phyloP scores from a whole-genome alignment of 2,113 vertebrate genomes.

The Oxyruncus cristatus region DNA sequence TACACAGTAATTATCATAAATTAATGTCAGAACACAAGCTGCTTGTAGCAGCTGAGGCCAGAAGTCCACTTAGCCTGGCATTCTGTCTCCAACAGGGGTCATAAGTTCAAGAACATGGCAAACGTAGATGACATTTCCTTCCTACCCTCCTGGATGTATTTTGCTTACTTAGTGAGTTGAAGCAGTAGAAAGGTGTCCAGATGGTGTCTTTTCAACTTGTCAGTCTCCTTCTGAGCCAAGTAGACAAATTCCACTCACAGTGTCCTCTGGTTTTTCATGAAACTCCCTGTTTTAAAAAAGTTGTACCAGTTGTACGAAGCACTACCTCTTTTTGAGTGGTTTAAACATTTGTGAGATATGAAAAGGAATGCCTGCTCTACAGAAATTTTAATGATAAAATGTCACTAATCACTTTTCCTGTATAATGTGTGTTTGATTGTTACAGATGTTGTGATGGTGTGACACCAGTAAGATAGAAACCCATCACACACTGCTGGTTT shows the following conservation, averaged over 20 bases:
- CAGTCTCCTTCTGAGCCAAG: not conserved
- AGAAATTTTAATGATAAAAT: not conserved
- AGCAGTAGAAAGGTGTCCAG: not conserved
- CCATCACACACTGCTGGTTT: not conserved
- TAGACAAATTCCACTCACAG: not conserved
- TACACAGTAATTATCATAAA: constrained; percentile 2
- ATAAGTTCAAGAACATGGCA: not conserved
- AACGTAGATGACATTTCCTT: not conserved
- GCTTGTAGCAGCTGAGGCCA: not conserved
- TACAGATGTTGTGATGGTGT: not conserved
- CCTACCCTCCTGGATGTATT: not conserved
- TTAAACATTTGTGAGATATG: not conserved
- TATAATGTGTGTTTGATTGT: not conserved
- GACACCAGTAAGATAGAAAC: not conserved
- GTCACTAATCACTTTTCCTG: not conserved
- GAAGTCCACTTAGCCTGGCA: not conserved
- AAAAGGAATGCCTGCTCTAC: not conserved
- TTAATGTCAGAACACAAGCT: not conserved
- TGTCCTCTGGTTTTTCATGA: not conserved
- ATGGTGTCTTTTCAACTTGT: not conserved
- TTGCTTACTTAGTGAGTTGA: not conserved
- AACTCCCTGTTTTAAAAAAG: not conserved
- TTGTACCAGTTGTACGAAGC: not conserved
- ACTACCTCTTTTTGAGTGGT: not conserved
- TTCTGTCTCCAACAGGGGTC: not conserved